Evolutionary conservation across 2,888 invertebrate species (phyloP).

Genomic region (Bombyx huttoni): DNA sequence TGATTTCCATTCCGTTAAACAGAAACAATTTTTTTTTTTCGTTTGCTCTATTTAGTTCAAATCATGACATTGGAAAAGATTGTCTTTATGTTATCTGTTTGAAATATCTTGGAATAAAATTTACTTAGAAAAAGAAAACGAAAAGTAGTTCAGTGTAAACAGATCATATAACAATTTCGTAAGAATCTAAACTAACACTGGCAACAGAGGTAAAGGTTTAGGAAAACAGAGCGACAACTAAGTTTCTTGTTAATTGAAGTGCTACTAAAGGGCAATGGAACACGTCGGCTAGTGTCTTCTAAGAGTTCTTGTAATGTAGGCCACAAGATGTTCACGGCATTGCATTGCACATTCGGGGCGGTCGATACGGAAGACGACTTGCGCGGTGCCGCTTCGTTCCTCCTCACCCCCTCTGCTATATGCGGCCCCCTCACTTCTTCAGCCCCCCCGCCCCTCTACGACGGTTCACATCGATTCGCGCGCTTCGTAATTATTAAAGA

Average conservation of each 20-base stretch:
- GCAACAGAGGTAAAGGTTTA: neutral
- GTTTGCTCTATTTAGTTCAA: too few species aligned
- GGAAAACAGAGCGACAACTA: neutral
- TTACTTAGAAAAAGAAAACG: too few species aligned
- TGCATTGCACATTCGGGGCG: constrained; percentile 67
- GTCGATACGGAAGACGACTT: constrained; percentile 66
- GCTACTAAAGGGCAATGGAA: neutral
- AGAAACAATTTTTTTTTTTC: too few species aligned
- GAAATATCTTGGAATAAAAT: too few species aligned
- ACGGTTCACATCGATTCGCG: constrained; percentile 58
- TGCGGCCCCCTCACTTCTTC: constrained; percentile 30
- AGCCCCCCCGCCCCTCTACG: constrained; percentile 26
- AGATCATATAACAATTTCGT: too few species aligned
- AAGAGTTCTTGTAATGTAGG: neutral
- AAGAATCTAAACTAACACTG: neutral
- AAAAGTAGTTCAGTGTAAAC: too few species aligned
- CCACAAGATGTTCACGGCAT: constrained; percentile 19
- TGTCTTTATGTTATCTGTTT: too few species aligned
- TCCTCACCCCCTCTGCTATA: constrained; percentile 23
- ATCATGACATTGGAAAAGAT: too few species aligned
- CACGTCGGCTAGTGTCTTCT: neutral
- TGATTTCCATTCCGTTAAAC: too few species aligned
- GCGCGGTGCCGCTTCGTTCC: constrained; percentile 52
- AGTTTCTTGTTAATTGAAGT: neutral
- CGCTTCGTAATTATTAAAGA: constrained; percentile 44